Evolutionary conservation across 1,140 invertebrate species (phyloP).

Genomic region (Centruroides vittatus): DNA sequence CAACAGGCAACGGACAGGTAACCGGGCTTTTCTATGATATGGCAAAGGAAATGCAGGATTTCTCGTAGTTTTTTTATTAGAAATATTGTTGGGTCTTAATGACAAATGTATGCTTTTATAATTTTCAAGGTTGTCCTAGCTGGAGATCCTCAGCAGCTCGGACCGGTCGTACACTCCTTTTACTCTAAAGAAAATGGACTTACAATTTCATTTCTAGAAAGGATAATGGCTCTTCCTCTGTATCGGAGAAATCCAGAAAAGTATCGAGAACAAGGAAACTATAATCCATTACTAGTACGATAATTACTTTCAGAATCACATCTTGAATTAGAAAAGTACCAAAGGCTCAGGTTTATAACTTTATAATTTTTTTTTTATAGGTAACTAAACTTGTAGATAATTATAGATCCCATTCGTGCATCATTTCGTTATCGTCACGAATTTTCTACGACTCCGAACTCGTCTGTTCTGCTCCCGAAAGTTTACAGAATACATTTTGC

Average conservation of each 20-base stretch:
- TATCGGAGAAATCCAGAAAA: conserved; percentile 45
- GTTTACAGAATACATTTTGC: conserved; percentile 24
- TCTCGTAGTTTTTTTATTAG: no score
- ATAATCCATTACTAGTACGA: conserved; percentile 25
- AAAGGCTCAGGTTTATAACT: no score
- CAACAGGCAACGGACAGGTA: conserved; percentile 28
- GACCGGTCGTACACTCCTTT: conserved; percentile 57
- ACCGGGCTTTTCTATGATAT: no score
- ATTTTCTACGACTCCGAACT: conserved; percentile 70
- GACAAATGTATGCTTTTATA: no score
- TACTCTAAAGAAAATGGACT: conserved; percentile 47
- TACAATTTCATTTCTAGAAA: conserved; percentile 49
- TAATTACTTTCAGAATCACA: no score
- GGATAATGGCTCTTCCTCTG: conserved; percentile 45
- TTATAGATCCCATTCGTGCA: conserved; percentile 58
- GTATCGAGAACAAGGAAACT: conserved; percentile 33
- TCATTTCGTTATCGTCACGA: conserved; percentile 55
- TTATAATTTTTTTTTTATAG: conserved; percentile 5
- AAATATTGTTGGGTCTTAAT: no score
- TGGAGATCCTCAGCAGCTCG: conserved; percentile 83
- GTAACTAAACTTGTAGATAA: conserved; percentile 36
- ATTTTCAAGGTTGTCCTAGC: conserved; percentile 51
- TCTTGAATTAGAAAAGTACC: no score
- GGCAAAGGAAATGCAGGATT: no score
- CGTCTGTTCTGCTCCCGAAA: conserved; percentile 4